Evolutionary conservation across 1,140 invertebrate species (phyloP).

Genomic region (Lanistes nyassanus): DNA sequence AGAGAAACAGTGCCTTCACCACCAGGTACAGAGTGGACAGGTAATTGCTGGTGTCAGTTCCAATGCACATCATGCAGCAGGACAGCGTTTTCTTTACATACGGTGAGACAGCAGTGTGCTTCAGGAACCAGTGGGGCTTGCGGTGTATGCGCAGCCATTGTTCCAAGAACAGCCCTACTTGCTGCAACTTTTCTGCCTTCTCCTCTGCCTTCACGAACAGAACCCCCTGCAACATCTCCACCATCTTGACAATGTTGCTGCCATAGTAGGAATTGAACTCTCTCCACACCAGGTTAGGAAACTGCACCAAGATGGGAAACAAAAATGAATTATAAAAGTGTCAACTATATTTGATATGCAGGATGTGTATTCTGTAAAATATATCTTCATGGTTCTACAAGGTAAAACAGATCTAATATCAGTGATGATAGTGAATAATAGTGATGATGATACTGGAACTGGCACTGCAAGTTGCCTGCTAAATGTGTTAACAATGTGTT

Average conservation of each 20-base stretch:
- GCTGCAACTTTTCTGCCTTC: conserved; percentile 40
- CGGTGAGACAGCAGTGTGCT: conserved; percentile 22
- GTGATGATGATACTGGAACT: no score
- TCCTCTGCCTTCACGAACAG: conserved; percentile 31
- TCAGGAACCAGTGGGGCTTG: conserved; percentile 35
- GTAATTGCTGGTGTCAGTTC: conserved; percentile 67
- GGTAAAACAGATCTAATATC: no score
- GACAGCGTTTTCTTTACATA: conserved; percentile 26
- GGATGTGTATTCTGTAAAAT: no score
- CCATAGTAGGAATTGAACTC: conserved; percentile 54
- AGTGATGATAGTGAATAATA: no score
- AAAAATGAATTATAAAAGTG: conserved; percentile 58
- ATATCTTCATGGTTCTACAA: no score
- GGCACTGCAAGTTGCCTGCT: no score
- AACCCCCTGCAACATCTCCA: conserved; percentile 28
- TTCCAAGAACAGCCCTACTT: conserved; percentile 47
- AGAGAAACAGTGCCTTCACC: conserved; percentile 55
- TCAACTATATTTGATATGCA: no score
- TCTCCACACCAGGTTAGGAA: conserved; percentile 64
- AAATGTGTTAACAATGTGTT: no score
- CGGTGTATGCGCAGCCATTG: conserved; percentile 45
- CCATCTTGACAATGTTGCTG: conserved; percentile 39
- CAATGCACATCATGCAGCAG: conserved; percentile 53
- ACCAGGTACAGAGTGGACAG: conserved; percentile 68
- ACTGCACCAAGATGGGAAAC: conserved; percentile 64